Base-by-base conservation (phyloP, 2,797 vertebrate genomes). In the Sebastes goodei region DNA sequence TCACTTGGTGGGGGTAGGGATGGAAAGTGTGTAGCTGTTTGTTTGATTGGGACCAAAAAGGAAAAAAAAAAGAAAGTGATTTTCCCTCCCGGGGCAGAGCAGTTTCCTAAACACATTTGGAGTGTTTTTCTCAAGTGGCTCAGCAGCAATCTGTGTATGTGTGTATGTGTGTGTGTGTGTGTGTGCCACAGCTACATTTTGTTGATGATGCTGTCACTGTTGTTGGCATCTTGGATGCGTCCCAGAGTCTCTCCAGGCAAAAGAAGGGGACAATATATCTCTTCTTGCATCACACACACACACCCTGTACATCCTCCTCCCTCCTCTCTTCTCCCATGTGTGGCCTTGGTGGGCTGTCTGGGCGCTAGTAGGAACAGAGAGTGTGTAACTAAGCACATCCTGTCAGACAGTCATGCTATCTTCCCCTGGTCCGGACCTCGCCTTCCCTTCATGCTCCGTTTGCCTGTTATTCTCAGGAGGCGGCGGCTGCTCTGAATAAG, bases 311-410 rank as follows among this genome's bases (percentile, higher is more conserved):
- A 74, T 72, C 73, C 66, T 77, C 78, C 76, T 77, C 84, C 57
- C 80, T 84, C 57, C 74, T 84, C 81, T 88, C 69, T 53, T 85
- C 78, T 88, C 82, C 74, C 76, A 83, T 92, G 90, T 90, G 84
- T 90, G 87, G 93, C 93, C 90, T 90, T 92, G 93, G 89, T 92
- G 87, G 80, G 93, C 90, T 90, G 89, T 90, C 84, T 81, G 81
- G 85, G 84, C 72, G 78, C 85, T 90, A 78, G 91, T 93, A 89
- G 87, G 89, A 94, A 94, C 94, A 95, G 89, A 91, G 91, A 88
- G 91, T 93, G 94, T 92, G 94, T 96, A 96, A 96, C 95, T 95
- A 96, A 95, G 94, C 96, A 93, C 93, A 94, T 95, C 96, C 92
- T 96, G 94, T 96, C 94, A 95, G 93, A 96, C 95, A 94, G 95